A percentile compares a stretch with the other conserved stretches of the same genome.
These are phyloP conservation scores for Sycophila texana DNA, from an alignment of 2,888 invertebrate species.

Conservation along the genomic window DNA sequence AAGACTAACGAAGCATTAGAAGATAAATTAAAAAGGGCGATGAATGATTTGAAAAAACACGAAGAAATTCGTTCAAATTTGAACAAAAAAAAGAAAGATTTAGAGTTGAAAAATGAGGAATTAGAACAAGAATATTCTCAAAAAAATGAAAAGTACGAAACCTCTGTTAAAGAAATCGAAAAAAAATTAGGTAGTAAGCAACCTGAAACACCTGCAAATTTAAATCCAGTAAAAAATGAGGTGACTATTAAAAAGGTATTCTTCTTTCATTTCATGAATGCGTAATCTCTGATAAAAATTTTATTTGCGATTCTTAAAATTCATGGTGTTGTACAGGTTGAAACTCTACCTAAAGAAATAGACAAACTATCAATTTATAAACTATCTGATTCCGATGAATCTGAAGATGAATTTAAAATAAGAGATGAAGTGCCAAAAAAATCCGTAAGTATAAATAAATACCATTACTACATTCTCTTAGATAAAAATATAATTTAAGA, in stretches of 20 bases:
- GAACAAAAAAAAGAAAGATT: slow-evolving; percentile 20
- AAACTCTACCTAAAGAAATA: not conserved
- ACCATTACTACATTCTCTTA: not conserved
- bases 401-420: slow-evolving; percentile 36
- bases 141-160: slow-evolving; percentile 19
- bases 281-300: no score
- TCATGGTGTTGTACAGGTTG: slow-evolving; percentile 6
- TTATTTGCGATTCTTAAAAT: not conserved
- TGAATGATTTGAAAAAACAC: slow-evolving; percentile 22
- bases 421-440: not conserved
- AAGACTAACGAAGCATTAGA: slow-evolving; percentile 31
- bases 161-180: not conserved
- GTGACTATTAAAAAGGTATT: not conserved
- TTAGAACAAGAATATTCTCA: not conserved
- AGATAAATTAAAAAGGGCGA: slow-evolving; percentile 23
- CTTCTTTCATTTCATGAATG: not conserved
- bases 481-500: no score
- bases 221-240: not conserved
- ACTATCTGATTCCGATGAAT: slow-evolving; percentile 19
- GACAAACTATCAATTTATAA: slow-evolving; percentile 14
- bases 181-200: not conserved
- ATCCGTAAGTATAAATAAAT: not conserved
- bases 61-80: not conserved
- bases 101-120: slow-evolving; percentile 26
- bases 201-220: not conserved